These are phyloP conservation scores for Salvelinus namaycush DNA, from an alignment of 2,113 vertebrate species.

Conservation along the genomic window DNA sequence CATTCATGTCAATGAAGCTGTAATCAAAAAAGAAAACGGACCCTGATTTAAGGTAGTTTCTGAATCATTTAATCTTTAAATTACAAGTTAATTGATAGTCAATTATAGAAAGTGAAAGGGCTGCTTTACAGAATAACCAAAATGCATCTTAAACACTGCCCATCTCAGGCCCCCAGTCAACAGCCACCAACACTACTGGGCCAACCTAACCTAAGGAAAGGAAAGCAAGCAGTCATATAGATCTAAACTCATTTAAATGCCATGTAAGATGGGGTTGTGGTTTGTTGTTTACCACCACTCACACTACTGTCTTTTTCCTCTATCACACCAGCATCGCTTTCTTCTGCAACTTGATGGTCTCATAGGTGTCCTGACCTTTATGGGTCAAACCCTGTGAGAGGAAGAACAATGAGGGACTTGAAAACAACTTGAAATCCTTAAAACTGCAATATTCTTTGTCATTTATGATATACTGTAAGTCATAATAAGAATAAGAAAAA, in stretches of 20 bases:
- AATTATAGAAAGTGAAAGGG: no score
- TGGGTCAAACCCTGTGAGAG: constrained; percentile 55
- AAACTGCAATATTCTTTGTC: not conserved
- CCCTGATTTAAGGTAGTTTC: no score
- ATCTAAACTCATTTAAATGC: not conserved
- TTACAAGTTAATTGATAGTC: no score
- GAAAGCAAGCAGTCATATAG: no score
- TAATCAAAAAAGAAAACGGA: no score
- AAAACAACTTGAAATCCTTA: no score
- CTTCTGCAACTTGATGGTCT: constrained; percentile 37
- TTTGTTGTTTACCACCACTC: not conserved
- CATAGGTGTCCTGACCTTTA: not conserved
- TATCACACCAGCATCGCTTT: constrained; percentile 10
- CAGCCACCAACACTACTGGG: not conserved
- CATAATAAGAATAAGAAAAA: not conserved
- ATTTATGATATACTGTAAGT: not conserved
- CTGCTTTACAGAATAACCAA: not conserved
- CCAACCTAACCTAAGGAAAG: not conserved
- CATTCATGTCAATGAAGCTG: no score
- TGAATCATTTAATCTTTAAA: no score
- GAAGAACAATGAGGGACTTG: not conserved
- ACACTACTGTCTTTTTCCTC: no score
- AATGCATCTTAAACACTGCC: not conserved
- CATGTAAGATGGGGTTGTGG: not conserved
- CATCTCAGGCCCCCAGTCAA: not conserved